Percentiles rank a stretch among this genome's conserved stretches.
Conservation (phyloP, 2,113 vertebrate species). For the Bolborhynchus lineola region DNA sequence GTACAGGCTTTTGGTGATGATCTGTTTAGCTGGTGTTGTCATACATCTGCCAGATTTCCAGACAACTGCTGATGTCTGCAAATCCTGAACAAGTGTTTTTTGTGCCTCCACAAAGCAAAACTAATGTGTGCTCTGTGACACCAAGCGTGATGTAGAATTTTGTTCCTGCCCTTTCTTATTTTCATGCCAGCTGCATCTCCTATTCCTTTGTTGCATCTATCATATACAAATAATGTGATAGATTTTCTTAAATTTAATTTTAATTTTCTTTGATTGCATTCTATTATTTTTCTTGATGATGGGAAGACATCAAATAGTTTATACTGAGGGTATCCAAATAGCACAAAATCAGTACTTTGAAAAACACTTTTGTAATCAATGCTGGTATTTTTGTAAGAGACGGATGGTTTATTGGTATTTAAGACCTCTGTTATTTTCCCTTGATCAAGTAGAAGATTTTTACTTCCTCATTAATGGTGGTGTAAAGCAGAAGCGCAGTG, state of each 20-base stretch:
- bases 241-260: background rate
- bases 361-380: background rate
- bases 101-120: background rate
- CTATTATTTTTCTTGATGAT: background rate
- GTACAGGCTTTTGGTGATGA: background rate
- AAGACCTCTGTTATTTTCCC: background rate
- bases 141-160: fast-evolving
- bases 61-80: background rate
- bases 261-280: background rate
- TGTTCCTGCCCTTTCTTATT: background rate
- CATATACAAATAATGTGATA: background rate
- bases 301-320: background rate
- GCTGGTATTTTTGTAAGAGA: background rate
- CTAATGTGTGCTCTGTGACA: background rate
- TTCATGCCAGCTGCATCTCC: background rate
- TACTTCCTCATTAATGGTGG: background rate
- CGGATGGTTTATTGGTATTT: background rate
- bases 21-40: background rate
- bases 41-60: background rate
- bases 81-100: background rate
- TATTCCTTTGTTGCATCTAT: background rate
- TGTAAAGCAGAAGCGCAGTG: background rate
- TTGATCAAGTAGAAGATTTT: background rate
- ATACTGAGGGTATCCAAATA: background rate
- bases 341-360: background rate